A percentile compares a stretch with the other conserved stretches of the same genome.
phyloP scores from a whole-genome alignment of 2,888 invertebrate genomes.

The Cancer borealis region DNA sequence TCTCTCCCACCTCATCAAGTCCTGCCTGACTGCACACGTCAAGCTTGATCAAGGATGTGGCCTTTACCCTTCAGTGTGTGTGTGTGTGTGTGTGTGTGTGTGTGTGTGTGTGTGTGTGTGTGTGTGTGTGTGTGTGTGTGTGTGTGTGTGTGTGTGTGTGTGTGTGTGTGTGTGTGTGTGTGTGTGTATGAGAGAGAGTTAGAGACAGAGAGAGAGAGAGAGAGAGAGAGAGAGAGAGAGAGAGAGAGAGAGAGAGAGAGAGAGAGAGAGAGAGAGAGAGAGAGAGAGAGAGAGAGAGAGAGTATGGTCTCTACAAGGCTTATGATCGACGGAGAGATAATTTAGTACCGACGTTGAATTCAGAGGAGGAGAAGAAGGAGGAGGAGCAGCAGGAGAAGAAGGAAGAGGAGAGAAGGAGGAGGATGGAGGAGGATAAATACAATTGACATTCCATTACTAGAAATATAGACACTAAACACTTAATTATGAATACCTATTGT shows the following conservation, averaged over 20 bases:
- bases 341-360: not conserved
- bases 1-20: constrained; percentile 55
- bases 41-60: constrained; percentile 68
- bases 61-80: constrained; percentile 50
- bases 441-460: not conserved
- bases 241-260: constrained; percentile 15
- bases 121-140: constrained; percentile 63
- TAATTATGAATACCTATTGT: not conserved
- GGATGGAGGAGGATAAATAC: not conserved
- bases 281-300: constrained; percentile 55
- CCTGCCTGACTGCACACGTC: constrained; percentile 65
- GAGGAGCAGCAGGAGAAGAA: not conserved
- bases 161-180: constrained; percentile 61
- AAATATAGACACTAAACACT: not conserved
- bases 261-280: constrained; percentile 32
- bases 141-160: constrained; percentile 59
- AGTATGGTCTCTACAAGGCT: not conserved
- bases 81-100: constrained; percentile 54
- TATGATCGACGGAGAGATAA: constrained; percentile 39
- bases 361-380: not conserved
- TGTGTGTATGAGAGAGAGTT: constrained; percentile 43
- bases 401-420: not conserved
- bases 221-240: not conserved
- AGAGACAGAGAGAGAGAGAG: not conserved
- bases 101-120: constrained; percentile 52